Base-by-base conservation (phyloP, 2,797 vertebrate genomes). In the Dryobates pubescens region DNA sequence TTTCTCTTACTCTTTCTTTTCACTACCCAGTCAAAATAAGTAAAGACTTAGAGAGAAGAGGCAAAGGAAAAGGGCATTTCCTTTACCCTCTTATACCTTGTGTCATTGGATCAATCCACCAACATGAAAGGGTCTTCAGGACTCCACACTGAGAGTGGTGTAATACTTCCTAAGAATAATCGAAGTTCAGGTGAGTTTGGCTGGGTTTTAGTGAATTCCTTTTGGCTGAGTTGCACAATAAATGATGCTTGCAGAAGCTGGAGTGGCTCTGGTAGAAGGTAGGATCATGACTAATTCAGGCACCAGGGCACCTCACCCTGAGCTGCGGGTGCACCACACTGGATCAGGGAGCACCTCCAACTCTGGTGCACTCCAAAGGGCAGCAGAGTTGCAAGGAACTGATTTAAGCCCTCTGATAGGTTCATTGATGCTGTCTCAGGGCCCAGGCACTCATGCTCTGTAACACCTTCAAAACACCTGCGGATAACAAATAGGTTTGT, bases 1-100 rank as follows among this genome's bases (percentile, higher is more conserved):
- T 76, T 91, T 86, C 88, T 92, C 69, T 59, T 73, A 36, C 5
- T 53, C 58, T 76, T 26, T 41, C 65, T 62, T 78, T 68, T 71
- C 62, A 16, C 14, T 80, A 12, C 4, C 6, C 2, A 24, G 29
- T 13, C 34, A 80, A 86, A 51, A 7, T 56, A 74, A 88, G n/a
- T 24, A 29, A 76, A 70, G 8, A 61, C 11, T n/a, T 41, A 27
- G 26, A 30, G 47, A 87, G 12, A 14, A 65, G 4, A 78, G 30
- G 11, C 17, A 83, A 93, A 77, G 41, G 70, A 54, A 47, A 80
- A 56, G 20, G n/a, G 23, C 32, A 24, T 9, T 63, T 71, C 36
- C 19, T 68, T 89, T 76, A 64, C 15, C 38, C 38, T 75, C 13
- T 8, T 68, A 10, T 30, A 20, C 30, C 26, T 17, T 75, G 13